Percentiles rank a stretch among this genome's conserved stretches.
Conservation (phyloP, 2,888 invertebrate species). For the Eremobia ochroleuca region DNA sequence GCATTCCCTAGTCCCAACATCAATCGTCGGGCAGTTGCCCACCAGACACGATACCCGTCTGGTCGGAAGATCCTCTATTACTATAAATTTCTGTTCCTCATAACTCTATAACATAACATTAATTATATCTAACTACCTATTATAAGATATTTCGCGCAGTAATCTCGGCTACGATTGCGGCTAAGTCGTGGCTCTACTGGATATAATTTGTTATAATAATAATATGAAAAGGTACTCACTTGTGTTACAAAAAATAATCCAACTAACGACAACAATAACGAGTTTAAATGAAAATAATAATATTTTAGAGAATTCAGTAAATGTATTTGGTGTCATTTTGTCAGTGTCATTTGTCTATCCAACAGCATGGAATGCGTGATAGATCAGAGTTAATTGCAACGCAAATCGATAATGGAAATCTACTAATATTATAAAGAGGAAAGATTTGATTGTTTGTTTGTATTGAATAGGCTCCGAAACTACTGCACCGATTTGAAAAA, state of each 20-base stretch:
- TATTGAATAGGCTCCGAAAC: too few relatives aligned
- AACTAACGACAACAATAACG: neutral
- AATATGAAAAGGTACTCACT: conserved; percentile 35
- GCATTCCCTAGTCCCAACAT: too few relatives aligned
- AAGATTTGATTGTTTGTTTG: too few relatives aligned
- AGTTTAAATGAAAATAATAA: neutral
- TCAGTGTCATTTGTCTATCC: neutral
- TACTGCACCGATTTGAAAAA: too few relatives aligned
- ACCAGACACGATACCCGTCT: too few relatives aligned
- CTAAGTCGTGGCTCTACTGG: neutral
- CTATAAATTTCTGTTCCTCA: too few relatives aligned
- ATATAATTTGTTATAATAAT: neutral
- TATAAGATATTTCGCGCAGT: too few relatives aligned
- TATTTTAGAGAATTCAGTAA: neutral
- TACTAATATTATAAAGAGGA: too few relatives aligned
- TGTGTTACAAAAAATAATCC: neutral
- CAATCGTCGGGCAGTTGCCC: too few relatives aligned
- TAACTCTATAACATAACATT: neutral
- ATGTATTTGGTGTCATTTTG: conserved; percentile 10
- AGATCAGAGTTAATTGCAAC: conserved; percentile 5
- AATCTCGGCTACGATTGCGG: neutral
- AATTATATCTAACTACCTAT: neutral
- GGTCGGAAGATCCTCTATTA: too few relatives aligned
- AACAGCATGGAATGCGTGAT: neutral
- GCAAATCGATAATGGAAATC: conserved; percentile 14